phyloP scores from a whole-genome alignment of 2,888 invertebrate genomes.

The Schizaphis graminum region DNA sequence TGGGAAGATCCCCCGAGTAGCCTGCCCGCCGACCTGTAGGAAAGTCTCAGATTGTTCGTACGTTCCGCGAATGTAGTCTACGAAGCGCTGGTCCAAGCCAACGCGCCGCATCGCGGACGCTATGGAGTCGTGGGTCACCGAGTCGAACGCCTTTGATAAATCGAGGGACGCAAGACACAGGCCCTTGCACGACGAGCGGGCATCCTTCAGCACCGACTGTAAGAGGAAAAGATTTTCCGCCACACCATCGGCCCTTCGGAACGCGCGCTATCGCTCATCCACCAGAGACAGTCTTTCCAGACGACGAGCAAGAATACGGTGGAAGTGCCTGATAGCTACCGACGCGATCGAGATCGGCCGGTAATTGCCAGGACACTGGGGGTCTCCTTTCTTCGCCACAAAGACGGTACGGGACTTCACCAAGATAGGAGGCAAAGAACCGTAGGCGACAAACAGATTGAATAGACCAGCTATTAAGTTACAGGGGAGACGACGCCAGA shows the following conservation, averaged over 20 bases:
- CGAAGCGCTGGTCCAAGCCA: neutral
- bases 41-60: neutral
- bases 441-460: conserved; percentile 6
- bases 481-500: neutral
- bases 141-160: no score
- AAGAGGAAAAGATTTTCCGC: neutral
- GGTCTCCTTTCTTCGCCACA: neutral
- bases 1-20: neutral
- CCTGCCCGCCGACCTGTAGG: neutral
- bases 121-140: neutral
- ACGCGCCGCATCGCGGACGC: neutral
- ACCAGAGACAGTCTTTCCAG: neutral
- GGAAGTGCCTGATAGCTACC: neutral
- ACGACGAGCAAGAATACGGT: neutral
- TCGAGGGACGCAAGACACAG: conserved; percentile 6
- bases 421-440: fast-evolving
- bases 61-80: neutral
- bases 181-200: neutral
- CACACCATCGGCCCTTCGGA: neutral
- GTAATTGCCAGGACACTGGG: neutral
- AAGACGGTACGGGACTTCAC: neutral
- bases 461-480: neutral
- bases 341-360: conserved; percentile 41
- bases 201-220: neutral
- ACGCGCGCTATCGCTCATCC: neutral